Evolutionary conservation across 2,113 vertebrate species (phyloP).

Genomic region (Pagrus major): DNA sequence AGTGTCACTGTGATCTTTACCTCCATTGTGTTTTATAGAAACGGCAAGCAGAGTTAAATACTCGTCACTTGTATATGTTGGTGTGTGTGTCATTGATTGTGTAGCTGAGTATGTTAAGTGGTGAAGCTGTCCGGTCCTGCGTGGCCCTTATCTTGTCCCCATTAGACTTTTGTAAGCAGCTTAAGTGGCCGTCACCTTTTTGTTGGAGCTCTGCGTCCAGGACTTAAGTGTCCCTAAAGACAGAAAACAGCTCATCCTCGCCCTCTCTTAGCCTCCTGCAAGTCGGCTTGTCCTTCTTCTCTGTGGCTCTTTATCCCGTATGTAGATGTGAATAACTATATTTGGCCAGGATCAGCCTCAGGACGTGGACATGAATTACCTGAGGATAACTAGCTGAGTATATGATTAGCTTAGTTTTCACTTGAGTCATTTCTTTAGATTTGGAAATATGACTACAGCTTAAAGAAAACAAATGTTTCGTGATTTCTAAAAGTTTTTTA

Average conservation of each 20-base stretch:
- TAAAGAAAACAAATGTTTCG: background rate
- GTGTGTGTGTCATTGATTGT: background rate
- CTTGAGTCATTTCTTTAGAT: background rate
- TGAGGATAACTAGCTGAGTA: background rate
- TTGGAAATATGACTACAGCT: background rate
- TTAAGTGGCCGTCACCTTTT: conserved; percentile 46
- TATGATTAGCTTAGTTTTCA: too few species aligned
- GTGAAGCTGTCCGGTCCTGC: conserved; percentile 27
- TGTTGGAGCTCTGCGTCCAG: conserved; percentile 34
- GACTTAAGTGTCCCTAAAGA: conserved; percentile 35
- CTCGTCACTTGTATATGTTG: background rate
- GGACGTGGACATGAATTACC: background rate
- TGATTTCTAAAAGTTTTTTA: background rate
- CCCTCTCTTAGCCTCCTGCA: background rate
- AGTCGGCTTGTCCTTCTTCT: conserved; percentile 4
- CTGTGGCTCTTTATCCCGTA: background rate
- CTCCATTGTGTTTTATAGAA: conserved; percentile 12
- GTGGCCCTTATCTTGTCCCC: conserved; percentile 49
- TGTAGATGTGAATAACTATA: too few species aligned
- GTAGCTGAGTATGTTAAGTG: conserved; percentile 48
- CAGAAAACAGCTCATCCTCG: background rate
- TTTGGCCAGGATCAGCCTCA: background rate
- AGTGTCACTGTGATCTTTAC: conserved; percentile 26
- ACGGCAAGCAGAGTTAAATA: background rate
- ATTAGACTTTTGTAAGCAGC: conserved; percentile 58